Evolutionary conservation across 2,888 invertebrate species (phyloP), one percentile per base, ranked within the genome.

Genomic region (Ennomos quercinarius): DNA sequence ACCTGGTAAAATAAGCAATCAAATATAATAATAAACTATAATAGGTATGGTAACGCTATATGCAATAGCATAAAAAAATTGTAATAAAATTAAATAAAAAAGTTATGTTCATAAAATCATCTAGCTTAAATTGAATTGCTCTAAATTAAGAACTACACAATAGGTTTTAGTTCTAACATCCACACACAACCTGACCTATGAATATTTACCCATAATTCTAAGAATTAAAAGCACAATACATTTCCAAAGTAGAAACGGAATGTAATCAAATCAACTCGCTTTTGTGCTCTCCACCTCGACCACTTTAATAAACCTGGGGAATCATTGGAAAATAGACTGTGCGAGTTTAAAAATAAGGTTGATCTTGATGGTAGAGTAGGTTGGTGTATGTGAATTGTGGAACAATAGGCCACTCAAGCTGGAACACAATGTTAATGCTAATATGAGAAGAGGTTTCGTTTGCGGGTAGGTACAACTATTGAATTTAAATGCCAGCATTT

Each of bases 201-300:
- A 62, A 47, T 58, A 53, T 48, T 56, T 50, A 56, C 55, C 50
- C 49, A 63, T 63, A 51, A 68, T 61, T 57, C 44, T 37, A 57
- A 45, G 57, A 69, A 64, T 64, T 57, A 64, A 68, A 63, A 76
- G 71, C 76, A 81, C 80, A 81, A 78, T 78, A 73, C 71, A 73
- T 73, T 73, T 64, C 64, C 64, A 72, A 73, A 77, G 73, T 77
- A 74, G 70, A 76, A 80, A 75, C 74, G 71, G 78, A 83, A 81
- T 82, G 75, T 82, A 84, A 86, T 84, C 81, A 83, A 85, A 85
- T 84, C 80, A 81, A 79, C 81, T 77, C 77, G 80, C 77, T 81
- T 83, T 80, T 71, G 72, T 76, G 74, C 73, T 73, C 68, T 58
- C 67, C 65, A 52, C 65, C 57, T 59, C 17, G 48, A 63, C 72